Percentiles rank a stretch among this genome's conserved stretches.
phyloP scores from a whole-genome alignment of 2,113 vertebrate genomes.

The Lathamus discolor region DNA sequence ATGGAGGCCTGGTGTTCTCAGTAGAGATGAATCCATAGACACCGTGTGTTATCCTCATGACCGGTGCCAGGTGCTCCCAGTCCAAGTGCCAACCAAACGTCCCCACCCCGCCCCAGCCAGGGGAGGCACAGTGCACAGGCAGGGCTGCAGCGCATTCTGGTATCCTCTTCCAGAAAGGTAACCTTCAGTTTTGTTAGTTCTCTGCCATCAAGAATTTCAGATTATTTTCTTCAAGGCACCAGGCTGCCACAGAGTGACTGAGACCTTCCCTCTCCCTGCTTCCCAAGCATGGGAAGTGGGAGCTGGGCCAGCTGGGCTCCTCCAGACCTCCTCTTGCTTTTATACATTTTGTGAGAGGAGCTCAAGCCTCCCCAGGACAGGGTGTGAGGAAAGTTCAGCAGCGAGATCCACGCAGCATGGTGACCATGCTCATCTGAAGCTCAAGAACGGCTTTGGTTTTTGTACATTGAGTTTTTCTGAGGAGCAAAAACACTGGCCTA shows the following conservation, averaged over 20 bases:
- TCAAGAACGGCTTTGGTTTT: neutral
- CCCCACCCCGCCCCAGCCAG: rapidly evolving
- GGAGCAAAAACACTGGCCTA: neutral
- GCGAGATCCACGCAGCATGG: neutral
- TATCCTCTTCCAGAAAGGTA: neutral
- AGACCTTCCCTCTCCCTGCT: neutral
- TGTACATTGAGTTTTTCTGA: neutral
- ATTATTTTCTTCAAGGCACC: neutral
- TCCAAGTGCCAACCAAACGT: rapidly evolving
- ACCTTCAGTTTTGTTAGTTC: neutral
- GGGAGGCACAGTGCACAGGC: neutral
- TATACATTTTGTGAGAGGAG: neutral
- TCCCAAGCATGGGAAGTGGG: neutral
- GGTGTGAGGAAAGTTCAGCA: neutral
- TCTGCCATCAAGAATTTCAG: neutral
- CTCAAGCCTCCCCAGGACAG: neutral
- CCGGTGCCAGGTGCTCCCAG: rapidly evolving
- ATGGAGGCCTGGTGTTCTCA: neutral
- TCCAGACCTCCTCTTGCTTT: rapidly evolving
- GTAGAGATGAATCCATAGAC: rapidly evolving
- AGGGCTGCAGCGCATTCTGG: rapidly evolving
- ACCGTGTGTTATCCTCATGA: rapidly evolving
- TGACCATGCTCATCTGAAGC: neutral
- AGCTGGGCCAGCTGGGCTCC: neutral
- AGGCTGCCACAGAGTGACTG: neutral